Conservation (phyloP, 2,888 invertebrate genomes). For the Scaptomyza tumidula region DNA sequence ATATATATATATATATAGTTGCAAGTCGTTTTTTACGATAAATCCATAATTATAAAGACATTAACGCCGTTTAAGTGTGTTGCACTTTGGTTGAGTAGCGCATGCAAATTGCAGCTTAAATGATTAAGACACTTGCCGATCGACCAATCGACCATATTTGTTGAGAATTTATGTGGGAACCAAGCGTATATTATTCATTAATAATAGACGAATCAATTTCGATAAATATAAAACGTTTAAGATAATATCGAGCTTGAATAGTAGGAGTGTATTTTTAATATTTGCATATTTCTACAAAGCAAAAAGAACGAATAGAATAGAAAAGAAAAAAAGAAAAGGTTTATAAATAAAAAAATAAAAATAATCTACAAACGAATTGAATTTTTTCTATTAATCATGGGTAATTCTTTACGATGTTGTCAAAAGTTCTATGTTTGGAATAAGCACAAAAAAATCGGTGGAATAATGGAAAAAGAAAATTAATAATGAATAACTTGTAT, state of each 20-base stretch:
- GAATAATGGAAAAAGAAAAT: neutral
- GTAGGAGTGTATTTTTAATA: neutral
- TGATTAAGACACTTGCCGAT: slow-evolving; percentile 20
- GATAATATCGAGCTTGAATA: neutral
- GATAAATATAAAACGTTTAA: neutral
- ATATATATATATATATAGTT: neutral
- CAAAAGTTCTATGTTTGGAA: neutral
- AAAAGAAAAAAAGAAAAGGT: too few relatives aligned
- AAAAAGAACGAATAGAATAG: neutral
- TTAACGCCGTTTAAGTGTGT: slow-evolving; percentile 51
- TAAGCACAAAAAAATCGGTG: neutral
- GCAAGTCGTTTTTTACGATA: slow-evolving; percentile 21
- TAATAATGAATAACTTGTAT: too few relatives aligned
- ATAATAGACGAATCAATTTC: neutral
- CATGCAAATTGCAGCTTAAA: slow-evolving; percentile 25
- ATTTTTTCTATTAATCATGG: neutral
- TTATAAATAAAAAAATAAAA: too few relatives aligned
- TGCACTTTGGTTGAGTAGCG: slow-evolving; percentile 7
- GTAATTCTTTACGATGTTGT: neutral
- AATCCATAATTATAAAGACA: slow-evolving; percentile 65
- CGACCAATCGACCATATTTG: neutral
- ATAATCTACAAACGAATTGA: neutral
- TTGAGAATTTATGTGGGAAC: slow-evolving; percentile 4
- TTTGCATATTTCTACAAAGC: neutral
- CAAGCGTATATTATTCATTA: neutral